A percentile compares a stretch with the other conserved stretches of the same genome.
Conservation (phyloP, 2,113 vertebrate genomes). For the Phalacrocorax aristotelis region DNA sequence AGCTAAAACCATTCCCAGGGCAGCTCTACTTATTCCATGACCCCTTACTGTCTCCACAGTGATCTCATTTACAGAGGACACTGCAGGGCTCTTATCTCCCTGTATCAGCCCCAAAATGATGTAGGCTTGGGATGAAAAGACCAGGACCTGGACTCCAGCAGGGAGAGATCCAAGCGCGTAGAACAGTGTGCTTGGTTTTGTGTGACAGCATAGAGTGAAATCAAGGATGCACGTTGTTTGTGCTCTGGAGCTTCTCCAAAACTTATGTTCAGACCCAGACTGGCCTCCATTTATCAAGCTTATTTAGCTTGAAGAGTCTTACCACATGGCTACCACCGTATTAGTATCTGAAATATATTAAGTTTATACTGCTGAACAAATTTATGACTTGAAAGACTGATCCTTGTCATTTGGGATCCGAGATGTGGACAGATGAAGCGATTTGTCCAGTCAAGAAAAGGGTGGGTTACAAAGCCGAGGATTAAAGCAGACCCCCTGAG, state of each 20-base stretch:
- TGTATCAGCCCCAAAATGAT: neutral
- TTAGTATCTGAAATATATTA: slow-evolving; percentile 14
- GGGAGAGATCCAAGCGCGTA: neutral
- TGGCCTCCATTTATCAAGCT: slow-evolving; percentile 32
- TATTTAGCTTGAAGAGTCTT: neutral
- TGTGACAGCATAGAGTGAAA: neutral
- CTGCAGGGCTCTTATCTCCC: neutral
- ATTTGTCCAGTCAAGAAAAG: slow-evolving; percentile 2
- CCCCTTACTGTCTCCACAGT: neutral
- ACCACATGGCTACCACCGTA: slow-evolving; percentile 4
- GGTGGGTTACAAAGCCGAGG: neutral
- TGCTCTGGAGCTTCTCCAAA: slow-evolving; percentile 40
- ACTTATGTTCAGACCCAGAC: neutral
- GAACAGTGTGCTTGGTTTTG: neutral
- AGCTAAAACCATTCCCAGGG: neutral
- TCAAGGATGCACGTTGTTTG: neutral
- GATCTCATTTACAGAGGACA: neutral
- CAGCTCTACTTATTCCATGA: neutral
- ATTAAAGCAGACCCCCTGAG: neutral
- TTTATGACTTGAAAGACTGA: slow-evolving; percentile 54
- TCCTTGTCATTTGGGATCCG: slow-evolving; percentile 1
- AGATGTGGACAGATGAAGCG: slow-evolving; percentile 3
- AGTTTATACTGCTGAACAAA: slow-evolving; percentile 44
- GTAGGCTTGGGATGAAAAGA: neutral
- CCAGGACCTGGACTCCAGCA: neutral